These are phyloP conservation scores for Machimus atricapillus DNA, from an alignment of 2,888 invertebrate species.

Conservation along the genomic window DNA sequence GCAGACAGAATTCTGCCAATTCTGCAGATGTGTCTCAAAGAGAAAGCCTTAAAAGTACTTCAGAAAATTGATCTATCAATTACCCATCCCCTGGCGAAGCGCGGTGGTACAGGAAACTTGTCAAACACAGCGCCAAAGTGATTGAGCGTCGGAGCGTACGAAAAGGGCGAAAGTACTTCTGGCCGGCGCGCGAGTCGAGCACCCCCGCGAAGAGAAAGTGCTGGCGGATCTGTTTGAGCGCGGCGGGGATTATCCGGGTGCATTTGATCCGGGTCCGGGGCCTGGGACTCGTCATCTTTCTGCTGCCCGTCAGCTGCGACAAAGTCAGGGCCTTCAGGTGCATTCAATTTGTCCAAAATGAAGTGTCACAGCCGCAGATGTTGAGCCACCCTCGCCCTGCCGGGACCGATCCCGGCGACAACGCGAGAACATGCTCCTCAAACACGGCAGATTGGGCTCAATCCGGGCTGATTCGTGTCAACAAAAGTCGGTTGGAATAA, in stretches of 20 bases:
- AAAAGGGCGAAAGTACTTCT: background rate
- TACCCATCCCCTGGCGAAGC: background rate
- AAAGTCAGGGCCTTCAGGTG: background rate
- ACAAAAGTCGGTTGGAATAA: conserved; percentile 18
- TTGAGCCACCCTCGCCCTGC: background rate
- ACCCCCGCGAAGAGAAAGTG: background rate
- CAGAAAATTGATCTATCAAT: background rate
- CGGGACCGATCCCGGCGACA: background rate
- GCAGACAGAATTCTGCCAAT: background rate
- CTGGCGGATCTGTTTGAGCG: background rate
- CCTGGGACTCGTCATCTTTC: background rate
- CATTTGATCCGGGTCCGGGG: background rate
- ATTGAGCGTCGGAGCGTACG: background rate
- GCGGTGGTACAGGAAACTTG: background rate
- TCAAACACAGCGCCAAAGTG: background rate
- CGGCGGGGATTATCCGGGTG: background rate
- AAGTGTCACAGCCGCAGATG: conserved; percentile 19
- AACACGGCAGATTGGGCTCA: conserved; percentile 11
- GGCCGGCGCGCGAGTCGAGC: background rate
- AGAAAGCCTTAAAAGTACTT: background rate
- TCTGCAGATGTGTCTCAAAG: background rate
- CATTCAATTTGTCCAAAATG: conserved; percentile 28
- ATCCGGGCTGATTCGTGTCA: background rate
- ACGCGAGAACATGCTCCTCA: background rate
- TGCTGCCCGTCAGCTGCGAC: conserved; percentile 6